Conservation (phyloP, 1,140 invertebrate genomes). For the Hyles vespertilio region DNA sequence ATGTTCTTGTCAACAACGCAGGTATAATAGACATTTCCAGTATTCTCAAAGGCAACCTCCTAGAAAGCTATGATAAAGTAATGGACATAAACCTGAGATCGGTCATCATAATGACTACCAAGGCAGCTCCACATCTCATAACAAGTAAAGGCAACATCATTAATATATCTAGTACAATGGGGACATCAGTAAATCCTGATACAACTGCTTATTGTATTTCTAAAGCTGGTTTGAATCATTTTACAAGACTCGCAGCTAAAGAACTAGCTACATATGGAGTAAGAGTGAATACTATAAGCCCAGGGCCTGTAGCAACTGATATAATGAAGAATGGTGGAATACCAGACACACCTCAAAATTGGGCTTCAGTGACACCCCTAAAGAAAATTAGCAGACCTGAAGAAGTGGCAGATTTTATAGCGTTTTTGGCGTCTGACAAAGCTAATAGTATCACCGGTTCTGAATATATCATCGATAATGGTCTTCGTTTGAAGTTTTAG, state of each 20-base stretch:
- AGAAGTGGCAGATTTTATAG: constrained; percentile 22
- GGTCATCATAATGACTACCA: not conserved
- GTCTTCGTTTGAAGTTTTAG: not conserved
- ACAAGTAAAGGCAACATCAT: constrained; percentile 9
- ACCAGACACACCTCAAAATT: too few species aligned
- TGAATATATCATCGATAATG: constrained; percentile 18
- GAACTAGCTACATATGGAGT: constrained; percentile 76
- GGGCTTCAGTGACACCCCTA: not conserved
- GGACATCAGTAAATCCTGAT: not conserved
- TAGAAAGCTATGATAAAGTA: constrained; percentile 7
- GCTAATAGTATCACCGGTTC: constrained; percentile 26
- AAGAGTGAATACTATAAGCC: constrained; percentile 76
- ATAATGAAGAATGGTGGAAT: constrained; percentile 9
- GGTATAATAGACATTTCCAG: not conserved
- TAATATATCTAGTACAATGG: constrained; percentile 6
- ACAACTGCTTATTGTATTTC: constrained; percentile 18
- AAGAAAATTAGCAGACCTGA: constrained; percentile 13
- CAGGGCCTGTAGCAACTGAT: constrained; percentile 61
- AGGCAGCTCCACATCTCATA: constrained; percentile 5
- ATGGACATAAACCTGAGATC: constrained; percentile 11
- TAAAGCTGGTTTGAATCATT: constrained; percentile 81
- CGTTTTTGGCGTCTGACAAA: constrained; percentile 27
- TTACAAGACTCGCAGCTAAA: constrained; percentile 80
- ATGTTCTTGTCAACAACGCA: constrained; percentile 13
- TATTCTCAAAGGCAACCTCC: not conserved